Evolutionary conservation across 2,888 invertebrate genomes (phyloP), one percentile per base, ranked within the genome.

Genomic region (Cryptocephalus moraei): DNA sequence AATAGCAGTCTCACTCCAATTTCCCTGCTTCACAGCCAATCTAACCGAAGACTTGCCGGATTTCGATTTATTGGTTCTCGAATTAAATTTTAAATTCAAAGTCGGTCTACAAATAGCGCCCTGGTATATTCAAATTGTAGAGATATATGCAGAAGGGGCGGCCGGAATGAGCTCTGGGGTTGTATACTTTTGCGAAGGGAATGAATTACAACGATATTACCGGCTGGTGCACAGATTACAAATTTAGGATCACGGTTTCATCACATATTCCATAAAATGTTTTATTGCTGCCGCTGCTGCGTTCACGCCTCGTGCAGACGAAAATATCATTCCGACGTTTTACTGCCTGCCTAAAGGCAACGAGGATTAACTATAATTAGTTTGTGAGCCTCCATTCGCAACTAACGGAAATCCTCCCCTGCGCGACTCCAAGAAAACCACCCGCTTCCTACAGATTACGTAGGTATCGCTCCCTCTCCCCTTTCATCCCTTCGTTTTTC

Each of bases 1-100:
- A 22, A 22, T 22, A 22, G 22, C 22, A 33, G 40, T 45, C 48
- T 44, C 48, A 46, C 49, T 49, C 38, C 51, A 39, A 46, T 48
- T 44, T 42, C 46, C 49, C 41, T 44, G 49, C 47, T 51, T 51
- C 50, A 40, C 48, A 52, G 48, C 52, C 55, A 58, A 59, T 58
- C 55, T 56, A 58, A 58, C 58, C 57, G 56, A 54, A 56, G 54
- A 52, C 55, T 56, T 60, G 53, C 58, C 55, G 56, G 57, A 56
- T 60, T 55, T 52, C 58, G 56, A 61, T 61, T 60, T 60, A 61
- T 60, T 59, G 59, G 56, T 54, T 53, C 56, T 56, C 53, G 60
- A 60, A 61, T 61, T 59, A 61, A 60, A 61, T 59, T 60, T 61
- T 59, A 58, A 61, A 61, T 60, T 61, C 61, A 58, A 61, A 57